Evolutionary conservation across 1,140 invertebrate species (phyloP), one percentile per base, ranked within the genome.

Genomic region (Ylistrum balloti): DNA sequence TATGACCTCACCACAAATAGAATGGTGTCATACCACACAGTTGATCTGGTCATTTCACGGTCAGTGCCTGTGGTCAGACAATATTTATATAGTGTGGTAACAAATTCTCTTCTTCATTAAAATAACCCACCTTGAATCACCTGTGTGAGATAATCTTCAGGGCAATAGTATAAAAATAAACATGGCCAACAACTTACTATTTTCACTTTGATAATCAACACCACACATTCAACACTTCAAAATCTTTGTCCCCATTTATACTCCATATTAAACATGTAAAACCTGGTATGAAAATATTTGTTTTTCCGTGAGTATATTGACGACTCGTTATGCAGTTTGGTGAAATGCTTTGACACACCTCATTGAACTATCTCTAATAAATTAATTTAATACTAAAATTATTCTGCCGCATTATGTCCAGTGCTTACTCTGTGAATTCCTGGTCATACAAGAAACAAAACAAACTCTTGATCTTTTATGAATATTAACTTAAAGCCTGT

Each of bases 271-370:
- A n/a, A 28, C n/a, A 74, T 74, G 56, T 74, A 28, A 74, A 74
- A 74, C 56, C 28, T 5, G 56, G 22, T 74, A 74, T 74, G 56
- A 74, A n/a, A 74, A 74, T 74, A 74, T 74, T 74, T 74, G 56
- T 74, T 28, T 74, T 74, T 74, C 56, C 56, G 17, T 74, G 28
- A 74, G 56, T 74, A 74, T 74, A 74, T 74, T n/a, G 56, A 74
- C 56, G 56, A 28, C 56, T 74, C 56, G 56, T 74, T 74, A 74
- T 74, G n/a, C 28, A 11, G 56, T 74, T 74, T 74, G n/a, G 28
- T 74, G 22, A 74, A 74, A 74, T 28, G 56, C 56, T 74, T 74
- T 28, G 22, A 28, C 56, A 74, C n/a, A n/a, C 56, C n/a, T 74
- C 56, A 74, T 74, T 28, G 56, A 74, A 74, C 56, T 17, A 11